Base-by-base conservation (phyloP, 2,797 vertebrate species). In the Semotilus atromaculatus region DNA sequence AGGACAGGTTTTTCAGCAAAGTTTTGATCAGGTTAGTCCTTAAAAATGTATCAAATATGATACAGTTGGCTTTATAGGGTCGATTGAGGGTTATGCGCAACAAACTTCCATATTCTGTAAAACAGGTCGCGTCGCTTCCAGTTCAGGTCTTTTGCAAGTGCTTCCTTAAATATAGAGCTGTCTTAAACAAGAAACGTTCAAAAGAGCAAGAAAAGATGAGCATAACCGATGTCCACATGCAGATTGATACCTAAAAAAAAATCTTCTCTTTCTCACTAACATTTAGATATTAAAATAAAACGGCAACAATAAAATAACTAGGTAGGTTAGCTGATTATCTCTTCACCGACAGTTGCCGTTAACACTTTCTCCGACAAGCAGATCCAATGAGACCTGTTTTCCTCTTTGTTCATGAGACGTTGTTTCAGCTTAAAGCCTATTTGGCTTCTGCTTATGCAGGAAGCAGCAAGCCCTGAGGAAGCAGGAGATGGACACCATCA, bases 401-500 rank as follows among this genome's bases (percentile, higher is more conserved):
- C 5, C 26, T 62, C 5, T 62, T 62, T 23, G 53, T 55, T 55
- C 53, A 55, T 10, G 19, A 11, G 53, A 55, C 8, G 23, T 55
- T 55, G 45, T 5, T 51, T 51, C 23, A 64, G 18, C 18, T 43
- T 55, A 19, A 19, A 3, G 43, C 31, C 31, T 38, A 8, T 48
- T 11, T 7, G 55, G 36, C 62, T 68, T 7, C 48, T 60, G 81
- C 74, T 88, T 75, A 67, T 77, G 3, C 93, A 99, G 98, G 91
- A 98, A 97, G 92, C 97, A 98, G 87, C 97, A 98, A 89, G 93
- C 94, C 84, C 88, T 98, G 84, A 95, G 97, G 92, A 99, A 98
- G 90, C 97, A 98, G 90, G 98, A 99, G 94, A 97, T 99, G 97
- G 97, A 98, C 89, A 91, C 95, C 71, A 96, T 99, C 92, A 92